Evolutionary conservation across 1,140 invertebrate genomes (phyloP).

Genomic region (Heterodera carotae): DNA sequence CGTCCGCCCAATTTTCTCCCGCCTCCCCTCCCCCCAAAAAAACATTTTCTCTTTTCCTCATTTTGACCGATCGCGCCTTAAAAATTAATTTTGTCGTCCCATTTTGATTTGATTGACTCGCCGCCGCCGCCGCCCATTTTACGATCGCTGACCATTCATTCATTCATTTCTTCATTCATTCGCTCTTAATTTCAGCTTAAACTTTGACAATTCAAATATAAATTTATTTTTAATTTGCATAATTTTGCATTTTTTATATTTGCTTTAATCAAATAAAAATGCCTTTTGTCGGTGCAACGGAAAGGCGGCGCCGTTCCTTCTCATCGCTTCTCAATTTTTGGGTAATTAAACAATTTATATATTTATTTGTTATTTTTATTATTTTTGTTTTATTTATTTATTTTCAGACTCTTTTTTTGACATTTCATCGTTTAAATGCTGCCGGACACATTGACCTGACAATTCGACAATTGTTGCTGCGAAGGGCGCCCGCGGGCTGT

Average conservation of each 20-base stretch:
- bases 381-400: not conserved
- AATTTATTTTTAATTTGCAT: not conserved
- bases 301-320: not conserved
- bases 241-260: not conserved
- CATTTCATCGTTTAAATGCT: not conserved
- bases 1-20: no score
- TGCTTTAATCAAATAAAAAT: not conserved
- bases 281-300: not conserved
- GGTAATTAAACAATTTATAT: no score
- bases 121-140: not conserved
- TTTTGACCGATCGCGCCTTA: not conserved
- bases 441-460: not conserved
- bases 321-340: not conserved
- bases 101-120: not conserved
- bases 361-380: no score
- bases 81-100: not conserved
- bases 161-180: not conserved
- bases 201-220: not conserved
- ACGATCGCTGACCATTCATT: not conserved
- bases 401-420: constrained; percentile 1
- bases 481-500: not conserved
- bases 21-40: no score
- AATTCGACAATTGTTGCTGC: not conserved
- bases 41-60: not conserved
- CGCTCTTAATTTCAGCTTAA: not conserved